Percentiles rank a stretch among this genome's conserved stretches.
These are phyloP conservation scores for Drosophila anomelani DNA, from an alignment of 2,888 invertebrate genomes.

Conservation along the genomic window DNA sequence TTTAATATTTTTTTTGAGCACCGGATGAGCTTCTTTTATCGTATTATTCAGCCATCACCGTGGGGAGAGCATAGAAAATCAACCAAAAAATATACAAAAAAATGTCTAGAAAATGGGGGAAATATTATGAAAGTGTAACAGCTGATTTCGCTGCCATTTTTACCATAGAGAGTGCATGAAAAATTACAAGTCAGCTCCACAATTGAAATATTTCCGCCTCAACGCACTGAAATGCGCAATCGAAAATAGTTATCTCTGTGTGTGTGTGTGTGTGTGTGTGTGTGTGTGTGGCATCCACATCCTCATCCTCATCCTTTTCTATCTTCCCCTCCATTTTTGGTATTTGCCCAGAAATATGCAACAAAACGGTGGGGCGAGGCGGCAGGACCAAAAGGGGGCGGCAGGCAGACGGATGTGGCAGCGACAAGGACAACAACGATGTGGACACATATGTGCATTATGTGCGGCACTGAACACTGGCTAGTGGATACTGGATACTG, in stretches of 20 bases:
- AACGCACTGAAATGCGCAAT: slow-evolving; percentile 78
- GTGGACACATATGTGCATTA: slow-evolving; percentile 62
- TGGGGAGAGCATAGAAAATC: slow-evolving; percentile 4
- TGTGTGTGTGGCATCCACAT: slow-evolving; percentile 17
- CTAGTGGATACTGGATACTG: slow-evolving; percentile 17
- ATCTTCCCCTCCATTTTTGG: slow-evolving; percentile 16
- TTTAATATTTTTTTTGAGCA: background rate
- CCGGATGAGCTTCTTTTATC: slow-evolving; percentile 12
- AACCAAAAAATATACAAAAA: background rate
- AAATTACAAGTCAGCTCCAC: slow-evolving; percentile 80
- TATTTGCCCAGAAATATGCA: slow-evolving; percentile 72
- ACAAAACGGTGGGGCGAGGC: background rate
- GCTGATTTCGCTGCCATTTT: slow-evolving; percentile 25
- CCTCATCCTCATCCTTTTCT: background rate
- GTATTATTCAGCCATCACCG: slow-evolving; percentile 27
- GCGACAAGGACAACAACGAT: slow-evolving; percentile 47
- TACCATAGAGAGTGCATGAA: slow-evolving; percentile 67
- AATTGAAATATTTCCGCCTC: slow-evolving; percentile 80
- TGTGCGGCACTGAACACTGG: slow-evolving; percentile 35
- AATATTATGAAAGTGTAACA: slow-evolving; percentile 53
- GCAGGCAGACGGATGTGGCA: slow-evolving; percentile 39
- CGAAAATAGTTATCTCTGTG: slow-evolving; percentile 76
- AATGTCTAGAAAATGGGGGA: slow-evolving; percentile 1
- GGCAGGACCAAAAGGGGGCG: slow-evolving; percentile 4
- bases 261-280: slow-evolving; percentile 33